These are phyloP conservation scores for Hydrocynus forskahlii DNA, from an alignment of 2,797 vertebrate species.

Conservation along the genomic window DNA sequence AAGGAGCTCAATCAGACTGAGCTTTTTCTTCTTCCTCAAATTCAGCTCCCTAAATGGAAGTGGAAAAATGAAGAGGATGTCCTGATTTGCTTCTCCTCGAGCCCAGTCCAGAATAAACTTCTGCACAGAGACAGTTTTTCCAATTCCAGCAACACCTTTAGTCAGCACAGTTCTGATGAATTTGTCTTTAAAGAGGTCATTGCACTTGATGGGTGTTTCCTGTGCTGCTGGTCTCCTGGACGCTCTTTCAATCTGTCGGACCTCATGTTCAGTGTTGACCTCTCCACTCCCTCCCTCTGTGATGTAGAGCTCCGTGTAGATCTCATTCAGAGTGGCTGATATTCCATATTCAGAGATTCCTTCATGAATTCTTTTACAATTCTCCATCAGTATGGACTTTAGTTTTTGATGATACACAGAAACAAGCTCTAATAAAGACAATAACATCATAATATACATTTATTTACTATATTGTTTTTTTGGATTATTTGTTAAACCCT, in stretches of 20 bases:
- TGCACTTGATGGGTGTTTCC: too few species aligned
- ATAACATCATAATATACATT: too few species aligned
- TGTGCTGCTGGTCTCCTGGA: constrained; percentile 1
- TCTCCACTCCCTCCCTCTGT: constrained; percentile 10
- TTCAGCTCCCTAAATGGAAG: constrained; percentile 6
- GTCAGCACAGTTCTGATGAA: too few species aligned
- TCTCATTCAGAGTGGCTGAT: not conserved
- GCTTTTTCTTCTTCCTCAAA: not conserved
- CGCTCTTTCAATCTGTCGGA: constrained; percentile 1
- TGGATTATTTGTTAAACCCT: too few species aligned
- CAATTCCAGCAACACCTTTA: too few species aligned
- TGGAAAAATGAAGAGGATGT: constrained; percentile 1
- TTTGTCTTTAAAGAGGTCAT: too few species aligned
- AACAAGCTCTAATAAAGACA: too few species aligned
- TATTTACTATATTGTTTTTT: too few species aligned
- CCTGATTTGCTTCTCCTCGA: not conserved
- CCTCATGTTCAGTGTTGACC: constrained; percentile 6
- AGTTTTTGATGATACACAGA: not conserved
- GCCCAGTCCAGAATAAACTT: too few species aligned
- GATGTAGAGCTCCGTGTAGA: constrained; percentile 21
- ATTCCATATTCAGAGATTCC: not conserved
- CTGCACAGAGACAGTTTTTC: too few species aligned
- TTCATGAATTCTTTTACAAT: not conserved
- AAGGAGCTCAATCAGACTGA: constrained; percentile 7
- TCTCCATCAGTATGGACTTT: not conserved